Evolutionary conservation across 1,140 invertebrate genomes (phyloP).

Genomic region (Cepaea nemoralis): DNA sequence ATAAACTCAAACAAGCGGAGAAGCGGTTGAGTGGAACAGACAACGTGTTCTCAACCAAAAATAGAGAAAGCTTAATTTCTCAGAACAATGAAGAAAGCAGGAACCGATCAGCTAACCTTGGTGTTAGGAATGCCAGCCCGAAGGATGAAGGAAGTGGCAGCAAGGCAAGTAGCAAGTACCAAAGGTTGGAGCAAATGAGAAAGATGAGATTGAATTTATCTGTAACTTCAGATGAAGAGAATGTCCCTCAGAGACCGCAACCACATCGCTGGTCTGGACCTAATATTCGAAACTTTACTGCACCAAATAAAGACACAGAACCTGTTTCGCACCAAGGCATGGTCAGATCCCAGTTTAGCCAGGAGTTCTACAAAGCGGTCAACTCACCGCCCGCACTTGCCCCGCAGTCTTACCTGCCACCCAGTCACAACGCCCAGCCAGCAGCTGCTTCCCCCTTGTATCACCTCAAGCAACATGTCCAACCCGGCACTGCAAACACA

Average conservation of each 20-base stretch:
- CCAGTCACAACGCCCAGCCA: not conserved
- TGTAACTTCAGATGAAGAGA: conserved; percentile 65
- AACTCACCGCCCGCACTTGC: not conserved
- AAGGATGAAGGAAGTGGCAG: conserved; percentile 11
- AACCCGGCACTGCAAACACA: not conserved
- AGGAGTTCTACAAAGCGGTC: not conserved
- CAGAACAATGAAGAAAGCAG: conserved; percentile 15
- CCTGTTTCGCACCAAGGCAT: too few relatives aligned
- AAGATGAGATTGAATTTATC: conserved; percentile 61
- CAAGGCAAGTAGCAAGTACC: conserved; percentile 56
- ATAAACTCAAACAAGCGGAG: conserved; percentile 53
- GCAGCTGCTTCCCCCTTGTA: not conserved
- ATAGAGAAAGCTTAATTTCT: conserved; percentile 42
- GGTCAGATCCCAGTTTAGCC: too few relatives aligned
- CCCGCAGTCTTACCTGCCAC: not conserved
- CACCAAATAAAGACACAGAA: not conserved
- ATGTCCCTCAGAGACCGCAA: too few relatives aligned
- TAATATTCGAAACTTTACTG: too few relatives aligned
- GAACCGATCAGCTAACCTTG: not conserved
- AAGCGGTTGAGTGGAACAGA: conserved; percentile 39
- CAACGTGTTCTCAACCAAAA: conserved; percentile 18
- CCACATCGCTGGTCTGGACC: too few relatives aligned
- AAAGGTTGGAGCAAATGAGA: conserved; percentile 63
- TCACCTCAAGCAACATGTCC: not conserved
- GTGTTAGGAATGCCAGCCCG: conserved; percentile 28